Conservation (phyloP, 2,113 vertebrate species). For the Narcine bancroftii region DNA sequence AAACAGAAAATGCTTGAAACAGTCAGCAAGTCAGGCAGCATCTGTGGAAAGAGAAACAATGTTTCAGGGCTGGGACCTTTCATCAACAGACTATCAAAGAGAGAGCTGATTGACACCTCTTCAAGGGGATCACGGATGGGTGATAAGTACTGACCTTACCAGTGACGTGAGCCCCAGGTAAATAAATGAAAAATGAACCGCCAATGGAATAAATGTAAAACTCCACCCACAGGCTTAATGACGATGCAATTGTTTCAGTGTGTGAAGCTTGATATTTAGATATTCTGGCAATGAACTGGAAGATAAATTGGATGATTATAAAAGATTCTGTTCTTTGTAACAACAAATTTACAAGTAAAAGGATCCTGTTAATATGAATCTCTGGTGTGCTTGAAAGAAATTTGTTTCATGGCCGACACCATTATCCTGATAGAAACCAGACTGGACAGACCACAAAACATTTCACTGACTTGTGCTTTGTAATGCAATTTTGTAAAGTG, state of each 20-base stretch:
- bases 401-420: neutral
- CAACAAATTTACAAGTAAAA: neutral
- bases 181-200: neutral
- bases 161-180: neutral
- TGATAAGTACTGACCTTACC: neutral
- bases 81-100: neutral
- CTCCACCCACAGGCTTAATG: neutral
- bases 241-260: neutral
- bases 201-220: neutral
- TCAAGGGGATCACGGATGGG: neutral
- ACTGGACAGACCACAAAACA: neutral
- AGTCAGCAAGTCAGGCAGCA: no score
- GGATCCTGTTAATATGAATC: neutral
- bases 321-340: neutral
- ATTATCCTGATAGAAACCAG: neutral
- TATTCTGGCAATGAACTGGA: neutral
- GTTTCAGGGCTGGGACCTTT: no score
- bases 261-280: neutral
- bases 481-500: neutral
- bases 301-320: slow-evolving; percentile 20
- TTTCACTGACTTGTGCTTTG: neutral
- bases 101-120: neutral
- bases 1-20: no score
- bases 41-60: no score
- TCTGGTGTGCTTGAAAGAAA: neutral